Evolutionary conservation across 2,797 vertebrate species (phyloP), one percentile per base, ranked within the genome.

Genomic region (Rachycentron canadum): DNA sequence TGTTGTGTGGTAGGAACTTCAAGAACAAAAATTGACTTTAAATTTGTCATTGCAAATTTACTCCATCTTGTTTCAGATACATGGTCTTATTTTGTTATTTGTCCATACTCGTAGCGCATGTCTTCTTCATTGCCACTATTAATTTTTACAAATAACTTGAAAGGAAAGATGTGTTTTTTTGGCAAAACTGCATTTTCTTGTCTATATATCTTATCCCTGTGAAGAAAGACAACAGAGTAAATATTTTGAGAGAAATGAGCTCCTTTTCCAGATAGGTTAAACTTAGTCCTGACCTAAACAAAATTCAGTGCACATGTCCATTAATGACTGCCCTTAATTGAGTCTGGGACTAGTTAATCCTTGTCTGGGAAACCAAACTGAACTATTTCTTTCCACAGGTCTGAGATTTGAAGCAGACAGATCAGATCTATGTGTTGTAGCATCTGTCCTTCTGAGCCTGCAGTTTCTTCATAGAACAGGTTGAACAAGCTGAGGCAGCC

Each of bases 381-480:
- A n/a, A n/a, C 74, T 59, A n/a, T 70, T 70, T 70, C 1, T 59
- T 57, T 34, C 55, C 19, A 25, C 59, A 41, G 9, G 17, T 67
- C 7, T 66, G 32, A 67, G 60, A 69, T 62, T 25, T 19, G 13
- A 66, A 40, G 53, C 49, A 34, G 38, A 64, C 10, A 1, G 57
- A 65, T 82, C 7, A 83, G 68, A 83, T 85, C 59, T 70, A n/a
- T 64, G 50, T 1, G 1, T 25, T 7, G 71, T 34, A 56, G 57
- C 66, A 62, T 86, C 71, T 77, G 68, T 76, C 17, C 4, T n/a
- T 28, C n/a, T 64, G 59, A 16, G 30, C 64, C 19, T 75, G 19
- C 63, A 49, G 61, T 56, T 81, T 78, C 45, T 77, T 45, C 56
- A 81, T 78, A 45, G 85, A 92, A 91, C 93, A 85, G 89, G 93